phyloP scores from a whole-genome alignment of 2,888 invertebrate genomes.

The Pasiphila rectangulata region DNA sequence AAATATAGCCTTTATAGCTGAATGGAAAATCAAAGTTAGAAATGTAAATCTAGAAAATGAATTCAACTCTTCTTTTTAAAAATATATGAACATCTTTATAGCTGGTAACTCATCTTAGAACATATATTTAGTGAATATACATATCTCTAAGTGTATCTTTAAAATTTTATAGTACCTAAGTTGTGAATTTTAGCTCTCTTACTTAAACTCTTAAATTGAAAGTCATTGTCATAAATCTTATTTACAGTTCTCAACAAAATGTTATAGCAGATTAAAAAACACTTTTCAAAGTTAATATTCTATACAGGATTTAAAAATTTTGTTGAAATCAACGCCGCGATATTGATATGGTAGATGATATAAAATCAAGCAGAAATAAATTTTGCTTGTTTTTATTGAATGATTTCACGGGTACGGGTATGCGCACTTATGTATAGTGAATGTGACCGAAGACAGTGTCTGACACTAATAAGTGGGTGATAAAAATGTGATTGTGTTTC shows the following conservation, averaged over 20 bases:
- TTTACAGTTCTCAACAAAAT: too few relatives aligned
- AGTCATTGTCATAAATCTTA: too few relatives aligned
- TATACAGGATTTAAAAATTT: not conserved
- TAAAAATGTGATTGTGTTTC: conserved; percentile 79
- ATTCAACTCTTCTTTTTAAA: too few relatives aligned
- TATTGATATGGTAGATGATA: conserved; percentile 33
- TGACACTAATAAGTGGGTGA: conserved; percentile 65
- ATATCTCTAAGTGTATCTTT: too few relatives aligned
- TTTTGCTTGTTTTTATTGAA: conserved; percentile 60
- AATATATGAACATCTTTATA: too few relatives aligned
- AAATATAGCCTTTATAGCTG: not conserved
- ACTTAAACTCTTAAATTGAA: too few relatives aligned
- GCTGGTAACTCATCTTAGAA: too few relatives aligned
- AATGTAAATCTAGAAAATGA: not conserved
- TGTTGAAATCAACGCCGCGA: not conserved
- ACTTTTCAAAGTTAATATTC: too few relatives aligned
- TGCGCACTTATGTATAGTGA: conserved; percentile 57
- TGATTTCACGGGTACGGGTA: conserved; percentile 58
- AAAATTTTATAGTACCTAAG: too few relatives aligned
- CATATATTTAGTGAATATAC: too few relatives aligned
- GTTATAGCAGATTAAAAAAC: too few relatives aligned
- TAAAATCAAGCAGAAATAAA: conserved; percentile 55
- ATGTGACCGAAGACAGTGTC: conserved; percentile 64
- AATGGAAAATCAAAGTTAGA: not conserved
- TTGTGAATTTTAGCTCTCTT: too few relatives aligned